Evolutionary conservation across 2,797 vertebrate genomes (phyloP), one percentile per base, ranked within the genome.

Genomic region (Rhabdophis nuchalis): DNA sequence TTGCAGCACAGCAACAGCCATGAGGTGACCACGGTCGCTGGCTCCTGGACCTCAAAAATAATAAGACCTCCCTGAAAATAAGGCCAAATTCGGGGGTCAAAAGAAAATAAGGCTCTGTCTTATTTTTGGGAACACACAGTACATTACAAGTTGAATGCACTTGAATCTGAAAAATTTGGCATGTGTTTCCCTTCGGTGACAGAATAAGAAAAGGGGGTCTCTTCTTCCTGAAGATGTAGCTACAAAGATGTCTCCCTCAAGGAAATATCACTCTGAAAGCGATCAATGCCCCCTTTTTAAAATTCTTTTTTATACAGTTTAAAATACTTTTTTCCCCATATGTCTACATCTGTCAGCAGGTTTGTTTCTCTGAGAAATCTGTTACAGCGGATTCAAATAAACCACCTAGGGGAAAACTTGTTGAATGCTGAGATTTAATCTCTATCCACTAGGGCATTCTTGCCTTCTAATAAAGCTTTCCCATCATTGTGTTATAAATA

Each of bases 401-500:
- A 82, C 5, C 91, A 90, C 29, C 58, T 13, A 88, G 90, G 89
- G 90, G 93, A 93, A 92, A 94, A 52, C 46, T 92, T 96, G 95
- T 94, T 93, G 46, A 95, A 95, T 92, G 91, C 27, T 58, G 92
- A 92, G 36, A 93, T 85, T 95, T 91, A 91, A 94, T 94, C 77
- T 89, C 92, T 89, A 90, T 90, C 56, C 90, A 94, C 52, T n/a
- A 85, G 94, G 88, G 60, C 46, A 23, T 36, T 94, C 89, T 94
- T 95, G 90, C 96, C 94, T 95, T 94, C 91, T 94, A 93, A 93
- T 50, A 93, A 95, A 96, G 52, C 57, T 92, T 96, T 94, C 92
- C 1, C 0, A 95, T 93, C 93, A 93, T 72, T 52, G 23, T 94
- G 60, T 85, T 93, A 93, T 85, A 95, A 96, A 90, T 95, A 95